These are phyloP conservation scores for Prunella fulvescens DNA, from an alignment of 2,113 vertebrate species.

Conservation along the genomic window DNA sequence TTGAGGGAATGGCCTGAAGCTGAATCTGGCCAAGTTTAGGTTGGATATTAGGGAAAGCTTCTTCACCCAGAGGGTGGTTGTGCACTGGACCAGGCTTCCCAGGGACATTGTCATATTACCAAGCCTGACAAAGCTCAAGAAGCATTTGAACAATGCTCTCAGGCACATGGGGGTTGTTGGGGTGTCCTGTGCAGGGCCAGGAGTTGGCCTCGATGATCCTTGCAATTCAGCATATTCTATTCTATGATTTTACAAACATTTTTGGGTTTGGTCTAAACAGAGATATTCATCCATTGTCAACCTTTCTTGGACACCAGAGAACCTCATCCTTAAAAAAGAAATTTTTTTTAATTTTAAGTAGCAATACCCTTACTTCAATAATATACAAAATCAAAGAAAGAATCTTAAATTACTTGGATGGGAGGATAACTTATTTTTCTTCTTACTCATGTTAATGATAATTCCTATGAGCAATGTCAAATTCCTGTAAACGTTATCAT, in stretches of 20 bases:
- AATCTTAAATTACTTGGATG: background rate
- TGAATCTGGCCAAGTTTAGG: fast-evolving
- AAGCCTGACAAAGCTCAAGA: background rate
- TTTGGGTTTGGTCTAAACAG: background rate
- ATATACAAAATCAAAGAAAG: background rate
- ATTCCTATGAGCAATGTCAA: background rate
- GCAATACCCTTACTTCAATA: background rate
- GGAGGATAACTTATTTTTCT: background rate
- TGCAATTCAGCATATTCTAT: background rate
- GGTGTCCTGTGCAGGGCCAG: background rate
- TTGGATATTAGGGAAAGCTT: background rate
- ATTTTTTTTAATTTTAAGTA: background rate
- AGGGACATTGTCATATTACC: too few relatives aligned
- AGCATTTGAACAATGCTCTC: too few relatives aligned
- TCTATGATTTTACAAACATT: background rate
- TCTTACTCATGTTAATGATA: background rate
- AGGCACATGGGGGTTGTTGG: background rate
- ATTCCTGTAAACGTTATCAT: background rate
- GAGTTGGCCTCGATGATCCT: background rate
- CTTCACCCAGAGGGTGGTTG: too few relatives aligned
- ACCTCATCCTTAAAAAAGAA: background rate
- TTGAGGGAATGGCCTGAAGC: too few relatives aligned
- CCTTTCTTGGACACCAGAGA: background rate
- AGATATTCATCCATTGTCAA: background rate
- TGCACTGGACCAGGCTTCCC: background rate